A percentile compares a stretch with the other conserved stretches of the same genome.
Evolutionary conservation across 2,113 vertebrate species (phyloP).

Genomic region (Alligator sinensis): DNA sequence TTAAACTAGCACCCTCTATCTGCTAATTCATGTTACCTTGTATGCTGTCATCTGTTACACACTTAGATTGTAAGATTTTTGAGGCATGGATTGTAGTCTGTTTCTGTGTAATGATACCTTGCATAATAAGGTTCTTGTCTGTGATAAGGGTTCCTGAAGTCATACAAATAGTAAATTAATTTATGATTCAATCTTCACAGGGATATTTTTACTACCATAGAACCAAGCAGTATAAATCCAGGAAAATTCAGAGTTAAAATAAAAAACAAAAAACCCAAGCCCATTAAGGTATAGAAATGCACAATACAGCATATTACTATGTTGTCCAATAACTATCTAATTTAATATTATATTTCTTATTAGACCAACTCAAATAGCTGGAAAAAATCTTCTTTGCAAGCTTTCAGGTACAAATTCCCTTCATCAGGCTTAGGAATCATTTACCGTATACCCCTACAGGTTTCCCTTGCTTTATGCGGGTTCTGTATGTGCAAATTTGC

Average conservation of each 20-base stretch:
- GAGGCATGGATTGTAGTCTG: not conserved
- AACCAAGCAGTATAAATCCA: not conserved
- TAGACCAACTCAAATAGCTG: too few relatives aligned
- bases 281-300: not conserved
- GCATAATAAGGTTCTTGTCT: not conserved
- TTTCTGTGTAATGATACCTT: not conserved
- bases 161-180: not conserved
- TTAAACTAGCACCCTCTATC: not conserved
- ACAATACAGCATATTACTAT: too few relatives aligned
- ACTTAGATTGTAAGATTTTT: not conserved
- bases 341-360: not conserved
- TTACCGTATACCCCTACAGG: too few relatives aligned
- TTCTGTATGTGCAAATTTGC: too few relatives aligned
- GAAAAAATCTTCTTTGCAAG: too few relatives aligned
- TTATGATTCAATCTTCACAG: not conserved
- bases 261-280: not conserved
- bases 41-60: not conserved
- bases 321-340: not conserved
- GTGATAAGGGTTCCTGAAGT: not conserved
- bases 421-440: too few relatives aligned
- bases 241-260: not conserved
- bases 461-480: too few relatives aligned
- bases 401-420: too few relatives aligned
- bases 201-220: not conserved
- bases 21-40: not conserved